These are phyloP conservation scores for Synergus itoensis DNA, from an alignment of 2,888 invertebrate species.

Conservation along the genomic window DNA sequence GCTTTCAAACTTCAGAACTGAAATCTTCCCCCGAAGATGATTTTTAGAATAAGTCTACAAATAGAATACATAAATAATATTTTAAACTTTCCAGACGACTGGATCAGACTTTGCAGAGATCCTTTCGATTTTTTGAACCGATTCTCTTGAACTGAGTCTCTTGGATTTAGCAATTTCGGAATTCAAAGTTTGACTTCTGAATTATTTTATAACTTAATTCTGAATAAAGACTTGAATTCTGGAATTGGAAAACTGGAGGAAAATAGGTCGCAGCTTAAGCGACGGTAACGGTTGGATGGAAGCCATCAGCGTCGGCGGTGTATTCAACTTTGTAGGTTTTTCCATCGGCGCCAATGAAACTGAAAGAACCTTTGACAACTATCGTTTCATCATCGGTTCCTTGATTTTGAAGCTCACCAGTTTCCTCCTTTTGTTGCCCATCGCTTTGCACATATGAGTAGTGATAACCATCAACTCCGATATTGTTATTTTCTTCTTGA, in stretches of 20 bases:
- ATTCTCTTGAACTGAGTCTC: not conserved
- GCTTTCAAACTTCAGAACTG: not conserved
- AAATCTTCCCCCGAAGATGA: not conserved
- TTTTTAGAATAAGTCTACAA: constrained; percentile 25
- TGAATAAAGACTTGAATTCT: not conserved
- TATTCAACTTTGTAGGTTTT: constrained; percentile 75
- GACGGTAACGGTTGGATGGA: constrained; percentile 73
- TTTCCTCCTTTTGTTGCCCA: constrained; percentile 75
- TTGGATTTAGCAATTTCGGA: not conserved
- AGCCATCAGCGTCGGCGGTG: constrained; percentile 74
- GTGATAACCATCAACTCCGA: constrained; percentile 73
- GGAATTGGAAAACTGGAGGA: not conserved
- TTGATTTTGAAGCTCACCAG: constrained; percentile 72
- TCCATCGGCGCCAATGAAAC: constrained; percentile 70
- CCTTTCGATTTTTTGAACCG: constrained; percentile 3
- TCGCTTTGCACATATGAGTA: constrained; percentile 76
- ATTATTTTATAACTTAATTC: not conserved
- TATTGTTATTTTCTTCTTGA: constrained; percentile 75
- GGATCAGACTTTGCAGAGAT: constrained; percentile 40
- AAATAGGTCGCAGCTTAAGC: constrained; percentile 47
- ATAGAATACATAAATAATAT: constrained; percentile 17
- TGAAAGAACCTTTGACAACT: constrained; percentile 72
- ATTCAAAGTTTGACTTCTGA: not conserved
- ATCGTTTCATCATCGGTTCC: constrained; percentile 74
- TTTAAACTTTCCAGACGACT: constrained; percentile 27